Evolutionary conservation across 2,888 invertebrate genomes (phyloP), one percentile per base, ranked within the genome.

Genomic region (Hyposoter didymator): DNA sequence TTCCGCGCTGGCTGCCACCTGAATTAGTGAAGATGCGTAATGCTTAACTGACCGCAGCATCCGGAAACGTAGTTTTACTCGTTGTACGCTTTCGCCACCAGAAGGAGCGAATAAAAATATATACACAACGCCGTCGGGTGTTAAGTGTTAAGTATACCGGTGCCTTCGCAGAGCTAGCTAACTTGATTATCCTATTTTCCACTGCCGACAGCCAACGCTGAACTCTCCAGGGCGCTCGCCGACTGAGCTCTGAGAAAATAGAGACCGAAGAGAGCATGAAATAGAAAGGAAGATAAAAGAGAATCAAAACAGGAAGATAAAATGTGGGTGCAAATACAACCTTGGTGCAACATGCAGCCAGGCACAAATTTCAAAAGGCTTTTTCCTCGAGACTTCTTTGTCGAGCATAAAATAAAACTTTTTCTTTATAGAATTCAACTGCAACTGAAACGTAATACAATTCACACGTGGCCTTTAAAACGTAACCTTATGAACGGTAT

Each of bases 101-200:
- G 10, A 59, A 67, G 67, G 39, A 72, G 59, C 49, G 19, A 64
- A 85, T 73, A 80, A 80, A 74, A 73, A 67, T 74, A 66, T 64
- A 64, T 59, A 45, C 39, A 19, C 3, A 45, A 59, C 1, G 32
- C 43, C 43, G 55, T 64, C 45, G 28, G 75, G 45, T 67, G 78
- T 83, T 72, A 73, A 85, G 85, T 83, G 85, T 83, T 85, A 80
- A 85, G 47, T 85, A 85, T 78, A 85, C 82, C 55, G 47, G 73
- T 62, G 59, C 72, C 76, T 79, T 80, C 75, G 47, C 78, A 70
- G 49, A 67, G 52, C 80, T 64, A 62, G 80, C 80, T 85, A 83
- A 85, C 72, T 85, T 85, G 83, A 85, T 85, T 85, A 85, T 85
- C 76, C 83, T 80, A 85, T 85, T 78, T 85, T 78, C 83, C 59